phyloP scores from a whole-genome alignment of 2,888 invertebrate species.

The Macaria liturata region DNA sequence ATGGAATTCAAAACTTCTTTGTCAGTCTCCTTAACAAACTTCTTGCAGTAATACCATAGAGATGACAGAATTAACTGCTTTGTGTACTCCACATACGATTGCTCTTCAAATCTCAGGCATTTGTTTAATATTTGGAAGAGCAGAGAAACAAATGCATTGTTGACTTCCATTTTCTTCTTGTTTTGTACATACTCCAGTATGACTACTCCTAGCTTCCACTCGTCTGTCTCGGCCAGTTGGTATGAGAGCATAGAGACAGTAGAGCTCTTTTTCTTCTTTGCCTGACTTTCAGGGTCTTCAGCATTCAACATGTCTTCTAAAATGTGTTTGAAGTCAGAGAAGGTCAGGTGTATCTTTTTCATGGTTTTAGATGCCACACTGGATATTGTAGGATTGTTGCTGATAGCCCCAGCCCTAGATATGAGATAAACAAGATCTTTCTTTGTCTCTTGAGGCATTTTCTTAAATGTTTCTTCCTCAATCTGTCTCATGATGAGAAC shows the following conservation, averaged over 20 bases:
- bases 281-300: conserved; percentile 60
- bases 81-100: conserved; percentile 92
- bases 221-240: conserved; percentile 85
- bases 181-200: conserved; percentile 93
- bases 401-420: conserved; percentile 79
- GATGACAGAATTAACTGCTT: conserved; percentile 93
- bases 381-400: conserved; percentile 84
- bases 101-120: conserved; percentile 92
- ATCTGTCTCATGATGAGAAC: conserved; percentile 83
- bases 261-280: conserved; percentile 66
- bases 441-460: conserved; percentile 70
- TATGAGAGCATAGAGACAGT: conserved; percentile 76
- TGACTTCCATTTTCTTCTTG: conserved; percentile 90
- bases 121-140: conserved; percentile 91
- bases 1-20: conserved; percentile 68
- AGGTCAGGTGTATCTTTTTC: conserved; percentile 86
- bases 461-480: conserved; percentile 79
- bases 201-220: conserved; percentile 92
- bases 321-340: conserved; percentile 83
- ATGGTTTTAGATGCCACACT: conserved; percentile 85
- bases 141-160: conserved; percentile 86
- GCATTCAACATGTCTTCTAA: conserved; percentile 84
- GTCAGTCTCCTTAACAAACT: conserved; percentile 72
- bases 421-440: conserved; percentile 79
- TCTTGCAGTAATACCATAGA: conserved; percentile 88